Evolutionary conservation across 2,113 vertebrate genomes (phyloP).

Genomic region (Burhinus bistriatus): DNA sequence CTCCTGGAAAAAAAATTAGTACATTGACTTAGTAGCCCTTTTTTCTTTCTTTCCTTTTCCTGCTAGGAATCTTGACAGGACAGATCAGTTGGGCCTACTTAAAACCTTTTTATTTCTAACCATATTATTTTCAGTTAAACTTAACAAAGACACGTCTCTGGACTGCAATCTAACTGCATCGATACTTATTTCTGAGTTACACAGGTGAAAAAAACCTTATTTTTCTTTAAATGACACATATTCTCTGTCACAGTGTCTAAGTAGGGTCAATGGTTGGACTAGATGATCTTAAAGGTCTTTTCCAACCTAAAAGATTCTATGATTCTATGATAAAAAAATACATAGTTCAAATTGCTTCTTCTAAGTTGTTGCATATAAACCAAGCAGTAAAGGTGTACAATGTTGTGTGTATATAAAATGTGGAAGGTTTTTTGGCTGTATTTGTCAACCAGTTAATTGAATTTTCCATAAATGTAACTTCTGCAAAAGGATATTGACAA

Average conservation of each 20-base stretch:
- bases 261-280: too few species aligned
- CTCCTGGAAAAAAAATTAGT: background rate
- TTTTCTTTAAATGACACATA: slow-evolving; percentile 4
- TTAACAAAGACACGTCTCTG: background rate
- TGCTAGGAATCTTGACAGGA: background rate
- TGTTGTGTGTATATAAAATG: background rate
- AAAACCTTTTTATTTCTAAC: slow-evolving; percentile 9
- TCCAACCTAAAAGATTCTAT: too few species aligned
- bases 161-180: background rate
- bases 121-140: background rate
- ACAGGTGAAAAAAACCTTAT: background rate
- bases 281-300: too few species aligned
- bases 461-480: background rate
- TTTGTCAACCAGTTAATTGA: background rate
- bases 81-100: background rate
- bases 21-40: background rate
- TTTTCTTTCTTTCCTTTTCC: background rate
- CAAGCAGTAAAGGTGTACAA: background rate
- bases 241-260: background rate
- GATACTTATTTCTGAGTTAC: background rate
- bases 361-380: background rate
- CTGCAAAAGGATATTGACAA: background rate
- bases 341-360: background rate
- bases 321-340: background rate
- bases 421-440: background rate